Evolutionary conservation across 1,140 invertebrate genomes (phyloP).

Genomic region (Tetramorium parvispinum): DNA sequence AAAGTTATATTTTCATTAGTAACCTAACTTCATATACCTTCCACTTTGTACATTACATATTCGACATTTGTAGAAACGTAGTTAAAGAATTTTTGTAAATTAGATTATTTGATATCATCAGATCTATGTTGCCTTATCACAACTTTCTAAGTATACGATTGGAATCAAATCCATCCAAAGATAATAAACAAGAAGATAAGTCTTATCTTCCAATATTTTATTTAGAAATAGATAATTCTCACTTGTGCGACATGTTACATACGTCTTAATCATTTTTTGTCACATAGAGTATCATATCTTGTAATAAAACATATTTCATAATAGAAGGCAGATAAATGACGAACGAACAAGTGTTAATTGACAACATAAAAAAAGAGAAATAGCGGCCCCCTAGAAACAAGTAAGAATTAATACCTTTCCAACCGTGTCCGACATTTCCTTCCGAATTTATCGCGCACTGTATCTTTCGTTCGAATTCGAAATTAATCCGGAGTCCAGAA

Average conservation of each 20-base stretch:
- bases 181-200: not conserved
- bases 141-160: not conserved
- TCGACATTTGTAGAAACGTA: not conserved
- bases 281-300: not conserved
- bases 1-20: not conserved
- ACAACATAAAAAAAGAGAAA: not conserved
- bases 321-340: not conserved
- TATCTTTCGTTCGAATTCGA: not conserved
- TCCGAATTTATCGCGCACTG: not conserved
- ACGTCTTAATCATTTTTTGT: not conserved
- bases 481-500: not conserved
- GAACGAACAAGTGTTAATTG: not conserved
- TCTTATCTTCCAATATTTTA: not conserved
- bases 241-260: not conserved
- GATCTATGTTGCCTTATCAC: too few species aligned
- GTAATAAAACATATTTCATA: not conserved
- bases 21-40: too few species aligned
- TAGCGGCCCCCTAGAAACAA: not conserved
- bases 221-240: not conserved
- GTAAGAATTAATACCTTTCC: slow-evolving; percentile 72
- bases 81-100: not conserved
- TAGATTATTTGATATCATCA: not conserved
- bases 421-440: slow-evolving; percentile 69
- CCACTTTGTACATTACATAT: too few species aligned
- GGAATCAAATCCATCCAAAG: not conserved